phyloP scores from a whole-genome alignment of 2,113 vertebrate species.

The Passer montanus region DNA sequence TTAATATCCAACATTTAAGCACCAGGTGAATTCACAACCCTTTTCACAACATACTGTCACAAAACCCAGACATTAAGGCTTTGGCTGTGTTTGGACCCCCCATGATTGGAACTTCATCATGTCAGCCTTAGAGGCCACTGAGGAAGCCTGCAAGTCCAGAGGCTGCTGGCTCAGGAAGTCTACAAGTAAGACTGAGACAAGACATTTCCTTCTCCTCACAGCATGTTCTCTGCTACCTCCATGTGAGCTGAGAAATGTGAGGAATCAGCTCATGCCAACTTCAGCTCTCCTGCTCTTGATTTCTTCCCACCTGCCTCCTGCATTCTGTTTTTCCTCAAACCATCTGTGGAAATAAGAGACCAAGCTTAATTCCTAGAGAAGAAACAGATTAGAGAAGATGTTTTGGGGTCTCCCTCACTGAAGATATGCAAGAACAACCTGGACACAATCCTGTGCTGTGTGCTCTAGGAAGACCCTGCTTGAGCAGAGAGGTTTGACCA shows the following conservation, averaged over 20 bases:
- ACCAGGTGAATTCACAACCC: neutral
- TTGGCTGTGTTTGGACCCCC: accelerated
- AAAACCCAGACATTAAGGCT: neutral
- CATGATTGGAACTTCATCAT: neutral
- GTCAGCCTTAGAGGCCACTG: neutral
- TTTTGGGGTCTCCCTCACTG: neutral
- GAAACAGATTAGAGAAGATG: neutral
- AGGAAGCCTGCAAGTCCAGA: neutral
- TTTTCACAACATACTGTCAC: neutral
- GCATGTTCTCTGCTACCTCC: neutral
- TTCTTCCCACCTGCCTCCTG: neutral
- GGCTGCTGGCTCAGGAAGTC: neutral
- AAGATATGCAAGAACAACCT: neutral
- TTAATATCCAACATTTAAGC: neutral
- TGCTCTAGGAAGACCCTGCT: neutral
- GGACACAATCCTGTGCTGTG: neutral
- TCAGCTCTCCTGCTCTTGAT: neutral
- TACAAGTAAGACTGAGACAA: neutral
- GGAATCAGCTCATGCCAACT: neutral
- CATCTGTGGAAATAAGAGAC: neutral
- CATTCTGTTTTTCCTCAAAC: neutral
- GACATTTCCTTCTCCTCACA: neutral
- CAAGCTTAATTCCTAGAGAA: neutral
- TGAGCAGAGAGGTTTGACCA: neutral
- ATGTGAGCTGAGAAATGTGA: neutral